Conservation (phyloP, 2,113 vertebrate genomes). For the Paraplagusia blochii region DNA sequence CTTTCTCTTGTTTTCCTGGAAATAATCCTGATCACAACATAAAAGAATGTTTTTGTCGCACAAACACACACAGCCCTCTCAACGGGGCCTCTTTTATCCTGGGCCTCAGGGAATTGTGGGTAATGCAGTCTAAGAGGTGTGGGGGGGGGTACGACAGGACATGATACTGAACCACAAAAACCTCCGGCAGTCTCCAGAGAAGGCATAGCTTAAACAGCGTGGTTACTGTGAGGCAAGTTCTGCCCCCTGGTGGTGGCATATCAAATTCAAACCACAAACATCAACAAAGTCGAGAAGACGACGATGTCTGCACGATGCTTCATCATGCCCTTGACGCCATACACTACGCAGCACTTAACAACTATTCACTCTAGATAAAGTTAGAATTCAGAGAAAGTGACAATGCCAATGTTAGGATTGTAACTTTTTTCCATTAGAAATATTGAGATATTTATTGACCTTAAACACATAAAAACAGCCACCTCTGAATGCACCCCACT, state of each 20-base stretch:
- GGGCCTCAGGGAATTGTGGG: conserved; percentile 41
- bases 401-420: too few species aligned
- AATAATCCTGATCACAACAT: conserved; percentile 43
- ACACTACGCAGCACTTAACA: too few species aligned
- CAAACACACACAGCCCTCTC: conserved; percentile 15
- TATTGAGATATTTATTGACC: too few species aligned
- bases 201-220: not conserved
- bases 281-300: too few species aligned
- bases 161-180: conserved; percentile 6
- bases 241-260: conserved; percentile 33
- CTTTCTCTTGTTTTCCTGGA: conserved; percentile 11
- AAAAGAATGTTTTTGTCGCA: conserved; percentile 21
- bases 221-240: not conserved
- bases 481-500: too few species aligned
- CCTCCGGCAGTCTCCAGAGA: conserved; percentile 4
- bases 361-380: too few species aligned
- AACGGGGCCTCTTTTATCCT: conserved; percentile 38
- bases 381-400: too few species aligned
- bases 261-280: not conserved
- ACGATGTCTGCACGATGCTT: too few species aligned
- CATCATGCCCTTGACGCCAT: too few species aligned
- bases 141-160: conserved; percentile 2
- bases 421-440: too few species aligned
- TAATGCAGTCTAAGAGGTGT: conserved; percentile 31
- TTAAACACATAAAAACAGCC: too few species aligned